These are phyloP conservation scores for Protonemura montana DNA, from an alignment of 2,888 invertebrate genomes.

Conservation along the genomic window DNA sequence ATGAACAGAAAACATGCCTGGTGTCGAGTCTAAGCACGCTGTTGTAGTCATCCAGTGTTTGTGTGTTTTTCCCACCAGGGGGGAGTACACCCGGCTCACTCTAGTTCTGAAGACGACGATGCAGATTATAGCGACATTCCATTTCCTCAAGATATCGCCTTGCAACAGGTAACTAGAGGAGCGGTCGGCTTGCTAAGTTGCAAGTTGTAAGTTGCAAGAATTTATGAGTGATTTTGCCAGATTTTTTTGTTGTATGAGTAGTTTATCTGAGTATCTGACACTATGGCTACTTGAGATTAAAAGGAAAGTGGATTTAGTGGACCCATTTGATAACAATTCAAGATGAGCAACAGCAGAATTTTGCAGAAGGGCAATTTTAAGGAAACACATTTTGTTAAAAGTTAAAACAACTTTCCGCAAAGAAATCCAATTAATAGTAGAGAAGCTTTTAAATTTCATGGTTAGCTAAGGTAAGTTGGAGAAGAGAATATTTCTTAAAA, in stretches of 20 bases:
- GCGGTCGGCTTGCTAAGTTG: not conserved
- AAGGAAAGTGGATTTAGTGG: not conserved
- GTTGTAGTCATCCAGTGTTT: not conserved
- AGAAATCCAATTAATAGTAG: too few species aligned
- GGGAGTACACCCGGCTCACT: conserved; percentile 59
- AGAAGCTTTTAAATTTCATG: too few species aligned
- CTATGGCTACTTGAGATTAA: not conserved
- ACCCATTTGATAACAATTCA: not conserved
- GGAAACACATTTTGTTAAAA: too few species aligned
- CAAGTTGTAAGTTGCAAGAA: not conserved
- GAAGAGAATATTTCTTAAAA: too few species aligned
- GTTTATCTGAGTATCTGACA: conserved; percentile 28
- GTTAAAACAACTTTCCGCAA: too few species aligned
- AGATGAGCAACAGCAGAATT: too few species aligned
- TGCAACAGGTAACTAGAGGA: conserved; percentile 60
- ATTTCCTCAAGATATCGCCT: conserved; percentile 61
- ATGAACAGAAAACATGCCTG: not conserved
- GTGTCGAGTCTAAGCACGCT: not conserved
- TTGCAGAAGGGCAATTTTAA: too few species aligned
- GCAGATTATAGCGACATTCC: conserved; percentile 63
- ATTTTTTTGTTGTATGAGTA: not conserved
- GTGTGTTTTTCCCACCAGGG: conserved; percentile 53
- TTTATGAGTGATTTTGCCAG: not conserved
- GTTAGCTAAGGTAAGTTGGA: too few species aligned
- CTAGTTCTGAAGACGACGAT: conserved; percentile 63